Percentiles rank a stretch among this genome's conserved stretches.
These are phyloP conservation scores for Octodonta nipae DNA, from an alignment of 2,888 invertebrate species.

Conservation along the genomic window DNA sequence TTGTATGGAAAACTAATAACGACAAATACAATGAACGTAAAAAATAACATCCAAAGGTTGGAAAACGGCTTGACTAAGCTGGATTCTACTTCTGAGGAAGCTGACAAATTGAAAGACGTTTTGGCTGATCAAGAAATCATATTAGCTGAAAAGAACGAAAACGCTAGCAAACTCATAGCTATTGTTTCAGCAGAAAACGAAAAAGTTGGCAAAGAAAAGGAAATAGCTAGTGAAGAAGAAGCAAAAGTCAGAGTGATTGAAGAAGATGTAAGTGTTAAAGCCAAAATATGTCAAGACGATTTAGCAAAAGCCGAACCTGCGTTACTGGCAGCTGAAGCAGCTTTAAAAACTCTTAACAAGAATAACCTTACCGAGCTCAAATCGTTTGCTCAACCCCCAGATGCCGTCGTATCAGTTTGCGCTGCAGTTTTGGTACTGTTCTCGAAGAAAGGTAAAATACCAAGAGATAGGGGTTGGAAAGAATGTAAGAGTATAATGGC, in stretches of 20 bases:
- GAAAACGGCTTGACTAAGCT: constrained; percentile 82
- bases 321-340: constrained; percentile 74
- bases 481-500: constrained; percentile 81
- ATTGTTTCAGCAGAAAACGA: constrained; percentile 82
- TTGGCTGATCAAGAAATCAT: constrained; percentile 51
- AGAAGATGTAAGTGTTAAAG: constrained; percentile 72
- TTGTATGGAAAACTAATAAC: constrained; percentile 60
- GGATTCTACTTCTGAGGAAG: constrained; percentile 72
- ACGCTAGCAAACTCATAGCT: constrained; percentile 75
- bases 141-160: constrained; percentile 74
- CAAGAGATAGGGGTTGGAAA: constrained; percentile 88
- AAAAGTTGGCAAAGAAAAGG: constrained; percentile 79
- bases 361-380: constrained; percentile 87
- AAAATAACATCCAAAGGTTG: constrained; percentile 62
- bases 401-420: constrained; percentile 73
- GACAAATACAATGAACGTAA: constrained; percentile 54
- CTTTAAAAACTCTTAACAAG: constrained; percentile 84
- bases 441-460: constrained; percentile 67
- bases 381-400: constrained; percentile 83
- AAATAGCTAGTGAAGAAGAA: constrained; percentile 70
- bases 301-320: constrained; percentile 86
- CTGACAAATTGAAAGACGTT: constrained; percentile 66
- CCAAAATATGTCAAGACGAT: constrained; percentile 77
- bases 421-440: constrained; percentile 82
- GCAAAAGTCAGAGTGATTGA: constrained; percentile 80